phyloP scores from a whole-genome alignment of 2,888 invertebrate species.

The Cheilosia vernalis region DNA sequence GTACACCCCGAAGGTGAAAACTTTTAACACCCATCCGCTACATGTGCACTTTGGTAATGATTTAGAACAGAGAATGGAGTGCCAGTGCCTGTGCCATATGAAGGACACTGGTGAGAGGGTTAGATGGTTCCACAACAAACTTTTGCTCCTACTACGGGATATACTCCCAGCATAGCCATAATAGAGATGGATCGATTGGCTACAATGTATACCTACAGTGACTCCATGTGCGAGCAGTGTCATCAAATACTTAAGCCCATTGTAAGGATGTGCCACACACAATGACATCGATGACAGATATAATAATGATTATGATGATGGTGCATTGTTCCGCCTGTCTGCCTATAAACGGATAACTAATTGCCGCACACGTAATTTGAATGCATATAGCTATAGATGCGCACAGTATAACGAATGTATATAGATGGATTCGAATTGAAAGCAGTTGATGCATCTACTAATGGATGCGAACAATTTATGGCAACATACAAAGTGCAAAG shows the following conservation, averaged over 20 bases:
- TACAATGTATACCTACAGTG: constrained; percentile 23
- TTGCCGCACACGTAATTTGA: constrained; percentile 26
- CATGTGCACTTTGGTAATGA: constrained; percentile 31
- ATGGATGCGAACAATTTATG: background rate
- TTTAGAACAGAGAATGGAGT: background rate
- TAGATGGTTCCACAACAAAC: constrained; percentile 38
- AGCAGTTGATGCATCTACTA: background rate
- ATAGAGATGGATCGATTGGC: constrained; percentile 42
- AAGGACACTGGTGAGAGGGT: background rate
- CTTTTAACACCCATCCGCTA: constrained; percentile 46
- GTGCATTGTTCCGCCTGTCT: constrained; percentile 55
- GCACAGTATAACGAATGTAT: background rate
- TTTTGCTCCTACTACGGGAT: background rate
- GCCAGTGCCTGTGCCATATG: background rate
- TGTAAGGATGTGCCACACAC: constrained; percentile 34
- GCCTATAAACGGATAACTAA: constrained; percentile 61
- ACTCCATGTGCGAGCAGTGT: constrained; percentile 39
- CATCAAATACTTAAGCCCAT: constrained; percentile 53
- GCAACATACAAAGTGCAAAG: constrained; percentile 3
- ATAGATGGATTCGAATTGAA: background rate
- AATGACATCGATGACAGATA: constrained; percentile 58
- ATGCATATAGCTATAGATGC: background rate
- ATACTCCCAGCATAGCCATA: too few species aligned
- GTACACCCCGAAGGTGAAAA: constrained; percentile 53
- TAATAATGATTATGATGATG: constrained; percentile 56